These are phyloP conservation scores for Neodiprion fabricii DNA, from an alignment of 1,140 invertebrate species.

Conservation along the genomic window DNA sequence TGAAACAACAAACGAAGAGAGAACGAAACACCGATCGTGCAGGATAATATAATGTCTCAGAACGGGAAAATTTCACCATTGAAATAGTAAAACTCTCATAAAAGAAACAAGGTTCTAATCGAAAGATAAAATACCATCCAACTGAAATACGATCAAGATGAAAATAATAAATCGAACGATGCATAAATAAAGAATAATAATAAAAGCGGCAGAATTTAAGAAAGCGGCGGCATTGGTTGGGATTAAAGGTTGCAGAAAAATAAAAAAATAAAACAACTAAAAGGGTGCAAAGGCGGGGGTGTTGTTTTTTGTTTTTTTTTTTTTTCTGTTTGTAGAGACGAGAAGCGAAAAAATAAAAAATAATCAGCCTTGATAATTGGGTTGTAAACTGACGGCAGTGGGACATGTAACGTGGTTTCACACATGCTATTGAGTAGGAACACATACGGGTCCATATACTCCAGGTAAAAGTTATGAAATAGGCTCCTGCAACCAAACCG, in stretches of 20 bases:
- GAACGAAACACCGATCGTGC: no score
- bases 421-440: constrained; percentile 64
- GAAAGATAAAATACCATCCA: no score
- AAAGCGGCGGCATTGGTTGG: background rate
- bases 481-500: constrained; percentile 61
- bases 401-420: constrained; percentile 62
- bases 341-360: constrained; percentile 49
- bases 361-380: constrained; percentile 53
- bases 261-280: constrained; percentile 8
- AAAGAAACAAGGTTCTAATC: no score
- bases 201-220: no score
- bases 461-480: constrained; percentile 65
- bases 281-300: background rate
- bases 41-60: no score
- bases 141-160: no score
- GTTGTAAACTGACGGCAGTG: constrained; percentile 60
- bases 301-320: background rate
- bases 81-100: no score
- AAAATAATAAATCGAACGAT: no score
- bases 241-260: background rate
- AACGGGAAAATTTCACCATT: no score
- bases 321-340: background rate
- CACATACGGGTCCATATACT: constrained; percentile 64
- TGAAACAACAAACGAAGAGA: no score
- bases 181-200: no score